phyloP scores from a whole-genome alignment of 1,140 invertebrate species.

The Drosophila eugracilis region DNA sequence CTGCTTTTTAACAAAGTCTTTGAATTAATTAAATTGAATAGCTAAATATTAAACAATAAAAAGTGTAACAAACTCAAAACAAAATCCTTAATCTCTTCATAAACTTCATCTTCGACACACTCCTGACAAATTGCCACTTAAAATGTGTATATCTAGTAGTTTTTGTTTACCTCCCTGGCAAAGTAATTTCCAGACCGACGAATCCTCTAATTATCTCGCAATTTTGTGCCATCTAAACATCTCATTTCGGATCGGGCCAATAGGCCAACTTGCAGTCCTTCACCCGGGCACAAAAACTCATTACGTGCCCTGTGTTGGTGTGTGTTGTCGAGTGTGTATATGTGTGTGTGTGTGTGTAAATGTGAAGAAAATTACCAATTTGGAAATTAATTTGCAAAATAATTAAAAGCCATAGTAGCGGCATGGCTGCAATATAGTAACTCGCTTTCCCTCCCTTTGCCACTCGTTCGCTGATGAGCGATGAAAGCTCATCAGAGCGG shows the following conservation, averaged over 20 bases:
- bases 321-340: neutral
- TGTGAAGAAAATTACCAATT: slow-evolving; percentile 81
- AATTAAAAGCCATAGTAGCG: slow-evolving; percentile 78
- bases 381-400: slow-evolving; percentile 82
- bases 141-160: slow-evolving; percentile 21
- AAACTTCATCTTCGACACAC: neutral
- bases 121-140: slow-evolving; percentile 17
- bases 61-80: no score
- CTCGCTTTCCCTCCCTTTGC: neutral
- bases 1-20: no score
- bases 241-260: slow-evolving; percentile 39
- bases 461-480: slow-evolving; percentile 20
- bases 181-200: slow-evolving; percentile 29
- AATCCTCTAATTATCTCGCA: slow-evolving; percentile 37
- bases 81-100: neutral
- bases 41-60: no score
- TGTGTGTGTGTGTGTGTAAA: slow-evolving; percentile 54
- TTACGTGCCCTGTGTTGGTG: slow-evolving; percentile 33
- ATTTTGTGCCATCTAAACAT: slow-evolving; percentile 37
- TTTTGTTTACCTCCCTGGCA: neutral
- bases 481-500: slow-evolving; percentile 62
- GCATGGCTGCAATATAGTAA: slow-evolving; percentile 15
- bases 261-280: slow-evolving; percentile 57
- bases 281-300: slow-evolving; percentile 63
- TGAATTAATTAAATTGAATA: no score